These are phyloP conservation scores for Phylloscopus trochiloides DNA, from an alignment of 2,113 vertebrate species.

Conservation along the genomic window DNA sequence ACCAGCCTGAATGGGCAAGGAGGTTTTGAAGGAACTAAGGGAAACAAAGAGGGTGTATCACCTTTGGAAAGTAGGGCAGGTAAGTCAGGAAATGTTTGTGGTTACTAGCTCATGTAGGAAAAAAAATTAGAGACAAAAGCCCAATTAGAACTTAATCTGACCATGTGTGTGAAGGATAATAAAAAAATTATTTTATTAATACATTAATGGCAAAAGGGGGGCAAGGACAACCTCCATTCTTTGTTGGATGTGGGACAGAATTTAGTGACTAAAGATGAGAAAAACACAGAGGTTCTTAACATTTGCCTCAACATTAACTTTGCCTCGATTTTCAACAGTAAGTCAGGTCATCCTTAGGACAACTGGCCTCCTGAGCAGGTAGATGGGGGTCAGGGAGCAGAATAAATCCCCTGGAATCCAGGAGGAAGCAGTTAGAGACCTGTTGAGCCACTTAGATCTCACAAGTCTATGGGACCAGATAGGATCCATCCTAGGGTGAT, in stretches of 20 bases:
- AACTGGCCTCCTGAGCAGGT: neutral
- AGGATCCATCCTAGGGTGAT: neutral
- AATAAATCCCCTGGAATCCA: neutral
- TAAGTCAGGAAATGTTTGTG: neutral
- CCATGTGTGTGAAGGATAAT: neutral
- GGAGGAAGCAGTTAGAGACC: neutral
- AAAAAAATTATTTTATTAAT: neutral
- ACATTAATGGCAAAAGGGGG: neutral
- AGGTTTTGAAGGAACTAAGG: neutral
- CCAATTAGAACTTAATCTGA: neutral
- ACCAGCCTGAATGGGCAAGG: neutral
- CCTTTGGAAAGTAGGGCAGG: neutral
- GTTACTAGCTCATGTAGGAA: neutral
- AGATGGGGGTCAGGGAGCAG: neutral
- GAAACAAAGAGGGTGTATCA: neutral
- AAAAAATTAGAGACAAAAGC: neutral
- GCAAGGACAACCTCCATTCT: neutral
- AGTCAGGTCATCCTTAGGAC: neutral
- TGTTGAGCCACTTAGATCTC: too few relatives aligned
- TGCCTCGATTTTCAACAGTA: neutral
- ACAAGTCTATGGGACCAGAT: too few relatives aligned
- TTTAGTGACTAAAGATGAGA: neutral
- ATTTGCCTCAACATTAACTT: neutral
- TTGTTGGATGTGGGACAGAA: fast-evolving
- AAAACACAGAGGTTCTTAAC: neutral